phyloP scores from a whole-genome alignment of 2,797 vertebrate species.

The Cryptoblepharus egeriae region DNA sequence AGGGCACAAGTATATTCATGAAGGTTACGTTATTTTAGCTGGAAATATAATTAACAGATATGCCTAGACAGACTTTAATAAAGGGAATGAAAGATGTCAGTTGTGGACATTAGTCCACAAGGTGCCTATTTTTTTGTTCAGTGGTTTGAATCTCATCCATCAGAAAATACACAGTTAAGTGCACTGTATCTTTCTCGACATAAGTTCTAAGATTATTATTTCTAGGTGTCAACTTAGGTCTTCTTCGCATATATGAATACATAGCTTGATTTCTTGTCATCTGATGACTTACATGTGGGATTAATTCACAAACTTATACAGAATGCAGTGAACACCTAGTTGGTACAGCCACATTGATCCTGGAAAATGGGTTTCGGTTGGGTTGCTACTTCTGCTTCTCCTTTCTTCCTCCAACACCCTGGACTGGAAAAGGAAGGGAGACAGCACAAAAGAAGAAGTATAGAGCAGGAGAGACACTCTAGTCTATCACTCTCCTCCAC shows the following conservation, averaged over 20 bases:
- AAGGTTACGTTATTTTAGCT: neutral
- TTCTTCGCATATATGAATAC: neutral
- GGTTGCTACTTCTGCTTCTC: too few species aligned
- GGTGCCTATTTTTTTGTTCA: neutral
- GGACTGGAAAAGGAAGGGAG: too few species aligned
- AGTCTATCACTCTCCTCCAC: too few species aligned
- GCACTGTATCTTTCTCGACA: neutral
- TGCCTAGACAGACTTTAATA: neutral
- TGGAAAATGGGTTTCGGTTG: too few species aligned
- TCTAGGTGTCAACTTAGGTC: neutral
- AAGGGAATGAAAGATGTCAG: neutral
- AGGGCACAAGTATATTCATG: neutral
- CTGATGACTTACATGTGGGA: neutral
- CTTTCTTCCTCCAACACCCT: too few species aligned
- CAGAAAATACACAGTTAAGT: neutral
- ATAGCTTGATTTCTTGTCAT: neutral
- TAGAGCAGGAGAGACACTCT: too few species aligned
- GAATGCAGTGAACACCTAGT: too few species aligned
- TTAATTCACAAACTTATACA: too few species aligned
- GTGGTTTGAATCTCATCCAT: neutral
- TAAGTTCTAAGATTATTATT: neutral
- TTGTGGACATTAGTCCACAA: neutral
- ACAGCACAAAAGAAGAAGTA: too few species aligned
- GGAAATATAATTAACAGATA: constrained; percentile 4
- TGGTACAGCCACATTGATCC: too few species aligned